These are phyloP conservation scores for Dromaius novaehollandiae DNA, from an alignment of 2,113 vertebrate species.

Conservation along the genomic window DNA sequence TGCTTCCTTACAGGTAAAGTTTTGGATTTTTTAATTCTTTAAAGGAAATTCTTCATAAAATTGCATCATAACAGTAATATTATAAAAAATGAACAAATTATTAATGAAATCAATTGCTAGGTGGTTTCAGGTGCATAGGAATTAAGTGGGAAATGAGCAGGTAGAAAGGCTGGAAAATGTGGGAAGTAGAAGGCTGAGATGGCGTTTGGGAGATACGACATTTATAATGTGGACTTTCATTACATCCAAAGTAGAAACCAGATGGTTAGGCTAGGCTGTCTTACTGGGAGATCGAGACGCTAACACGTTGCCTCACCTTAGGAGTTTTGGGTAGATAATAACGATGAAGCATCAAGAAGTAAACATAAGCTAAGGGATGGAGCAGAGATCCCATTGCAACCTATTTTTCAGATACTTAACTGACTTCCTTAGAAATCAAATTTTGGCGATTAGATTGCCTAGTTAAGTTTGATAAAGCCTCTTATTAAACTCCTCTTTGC, in stretches of 20 bases:
- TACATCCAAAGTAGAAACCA: fast-evolving
- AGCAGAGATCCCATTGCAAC: neutral
- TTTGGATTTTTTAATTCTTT: neutral
- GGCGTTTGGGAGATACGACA: fast-evolving
- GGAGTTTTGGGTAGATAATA: neutral
- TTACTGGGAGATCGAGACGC: neutral
- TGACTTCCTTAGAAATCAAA: neutral
- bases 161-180: neutral
- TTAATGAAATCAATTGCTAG: neutral
- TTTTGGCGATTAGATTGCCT: neutral
- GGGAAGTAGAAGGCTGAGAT: neutral
- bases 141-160: neutral
- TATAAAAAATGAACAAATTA: neutral
- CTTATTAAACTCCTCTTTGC: neutral
- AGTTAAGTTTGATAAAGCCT: neutral
- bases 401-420: neutral
- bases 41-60: neutral
- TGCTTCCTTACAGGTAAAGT: neutral
- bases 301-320: neutral
- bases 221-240: neutral
- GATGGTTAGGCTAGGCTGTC: neutral
- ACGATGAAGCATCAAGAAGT: fast-evolving
- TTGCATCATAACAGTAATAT: neutral
- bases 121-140: neutral
- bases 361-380: neutral